Evolutionary conservation across 2,113 vertebrate genomes (phyloP), one percentile per base, ranked within the genome.

Genomic region (Cyprinodon brontotheroides): DNA sequence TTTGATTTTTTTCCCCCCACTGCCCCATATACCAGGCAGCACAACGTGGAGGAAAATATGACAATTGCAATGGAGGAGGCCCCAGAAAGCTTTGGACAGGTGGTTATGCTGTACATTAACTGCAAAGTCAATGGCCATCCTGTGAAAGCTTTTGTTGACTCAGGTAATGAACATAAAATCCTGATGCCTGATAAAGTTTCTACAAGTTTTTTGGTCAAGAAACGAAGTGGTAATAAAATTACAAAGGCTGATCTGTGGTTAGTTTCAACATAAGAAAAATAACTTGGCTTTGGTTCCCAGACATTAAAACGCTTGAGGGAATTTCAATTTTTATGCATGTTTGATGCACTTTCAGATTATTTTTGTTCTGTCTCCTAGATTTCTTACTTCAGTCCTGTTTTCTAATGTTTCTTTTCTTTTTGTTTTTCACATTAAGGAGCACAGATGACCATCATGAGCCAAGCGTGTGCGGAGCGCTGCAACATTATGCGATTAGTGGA

Each of bases 381-480:
- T 22, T 3, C 14, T 11, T 8, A 8, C 15, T 8, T 17, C 20
- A 8, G 68, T 40, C 11, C 39, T 15, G 59, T 40, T 39, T 15
- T 43, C 62, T 22, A 7, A 11, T 62, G 2, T 41, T 12, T 2
- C 43, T 10, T 8, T 37, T 17, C 5, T 40, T 64, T 43, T 6
- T 47, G 0, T 45, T 77, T 1, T 5, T 45, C 64, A 4, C 38
- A 72, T 85, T 41, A 78, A 99, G 98, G 98, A 85, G 98, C 98
- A 79, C 98, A 99, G 91, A 99, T 99, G 98, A 99, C 98, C 65
- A 99, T 99, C 77, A 99, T 99, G 98, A 99, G 98, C 90, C 98
- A 99, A 77, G 96, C 98, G 0, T 99, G 97, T 84, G 98, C 98
- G 7, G 98, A 99, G 75, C 95, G 98, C 77, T 99, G 98, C 82